A percentile compares a stretch with the other conserved stretches of the same genome.
phyloP scores from a whole-genome alignment of 1,140 invertebrate genomes.

The Drosophila equinoxialis region DNA sequence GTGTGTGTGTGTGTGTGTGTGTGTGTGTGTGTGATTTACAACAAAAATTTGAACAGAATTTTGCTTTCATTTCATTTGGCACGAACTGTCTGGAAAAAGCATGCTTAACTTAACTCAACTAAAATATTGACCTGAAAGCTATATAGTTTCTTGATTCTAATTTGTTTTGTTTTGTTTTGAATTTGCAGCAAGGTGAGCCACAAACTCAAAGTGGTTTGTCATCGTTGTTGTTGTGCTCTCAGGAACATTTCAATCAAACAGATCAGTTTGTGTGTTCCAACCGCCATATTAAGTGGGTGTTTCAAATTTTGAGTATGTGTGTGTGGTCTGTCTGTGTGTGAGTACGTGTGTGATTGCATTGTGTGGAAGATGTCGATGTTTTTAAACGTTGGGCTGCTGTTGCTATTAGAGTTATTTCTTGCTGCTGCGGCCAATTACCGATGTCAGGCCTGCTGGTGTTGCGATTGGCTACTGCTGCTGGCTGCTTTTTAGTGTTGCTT shows the following conservation, averaged over 20 bases:
- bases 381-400: slow-evolving; percentile 68
- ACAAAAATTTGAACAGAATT: slow-evolving; percentile 72
- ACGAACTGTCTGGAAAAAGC: slow-evolving; percentile 69
- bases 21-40: slow-evolving; percentile 48
- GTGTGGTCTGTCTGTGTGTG: too few species aligned
- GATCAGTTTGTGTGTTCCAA: slow-evolving; percentile 34
- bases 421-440: slow-evolving; percentile 24
- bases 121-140: slow-evolving; percentile 33
- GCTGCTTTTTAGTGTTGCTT: slow-evolving; percentile 34
- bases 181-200: slow-evolving; percentile 21
- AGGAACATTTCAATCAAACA: slow-evolving; percentile 38
- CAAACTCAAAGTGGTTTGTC: slow-evolving; percentile 20
- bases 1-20: slow-evolving; percentile 1
- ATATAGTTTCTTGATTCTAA: slow-evolving; percentile 7
- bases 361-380: slow-evolving; percentile 76
- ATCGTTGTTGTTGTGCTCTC: slow-evolving; percentile 27
- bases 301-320: slow-evolving; percentile 28
- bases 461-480: slow-evolving; percentile 37
- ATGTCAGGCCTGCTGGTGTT: slow-evolving; percentile 37
- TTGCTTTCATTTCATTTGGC: slow-evolving; percentile 71
- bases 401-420: slow-evolving; percentile 31
- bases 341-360: slow-evolving; percentile 51
- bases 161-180: neutral
- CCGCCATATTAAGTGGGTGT: slow-evolving; percentile 13
- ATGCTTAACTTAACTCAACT: slow-evolving; percentile 56